Base-by-base conservation (phyloP, 2,113 vertebrate species). In the Macquaria australasica region DNA sequence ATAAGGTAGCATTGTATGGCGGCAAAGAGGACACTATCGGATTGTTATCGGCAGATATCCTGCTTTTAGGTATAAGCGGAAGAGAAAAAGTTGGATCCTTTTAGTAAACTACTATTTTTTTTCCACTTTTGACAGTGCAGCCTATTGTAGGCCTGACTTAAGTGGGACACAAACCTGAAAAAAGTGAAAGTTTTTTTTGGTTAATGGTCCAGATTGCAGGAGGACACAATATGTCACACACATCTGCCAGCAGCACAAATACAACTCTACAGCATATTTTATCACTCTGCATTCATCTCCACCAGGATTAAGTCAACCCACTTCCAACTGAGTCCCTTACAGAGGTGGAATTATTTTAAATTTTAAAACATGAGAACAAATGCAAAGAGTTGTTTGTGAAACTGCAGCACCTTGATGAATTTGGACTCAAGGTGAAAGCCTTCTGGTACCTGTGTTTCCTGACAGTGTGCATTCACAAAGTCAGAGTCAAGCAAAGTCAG, bases 91-190 rank as follows among this genome's bases (percentile, higher is more conserved):
- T 6, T 28, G 16, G 9, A 31, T 31, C 41, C 18, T 41, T 41
- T 70, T n/a, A 11, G 16, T 28, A 50, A 50, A 18, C 45, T 18
- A 7, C 6, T 37, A 18, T 23, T 14, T 62, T n/a, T n/a, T 5
- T 37, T 6, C 0, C 58, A 16, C 43, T 45, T 10, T 14, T 58
- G 53, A 10, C n/a, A 1, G 11, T n/a, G 51, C 73, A 31, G 53
- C n/a, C 74, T 76, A 8, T 21, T 73, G 53, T 69, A 11, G 58
- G 20, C n/a, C 21, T 51, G 66, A 68, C 50, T 63, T 66, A 88
- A 88, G 53, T 83, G 76, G 84, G 78, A 70, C 91, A 88, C 69
- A 70, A 21, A 45, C 45, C 70, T 74, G 37, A 50, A 58, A 79
- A 73, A 76, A 64, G 11, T 41, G 43, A n/a, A n/a, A 18, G 67